Percentiles rank a stretch among this genome's conserved stretches.
These are phyloP conservation scores for Drosophila phalerata DNA, from an alignment of 2,888 invertebrate species.

Conservation along the genomic window DNA sequence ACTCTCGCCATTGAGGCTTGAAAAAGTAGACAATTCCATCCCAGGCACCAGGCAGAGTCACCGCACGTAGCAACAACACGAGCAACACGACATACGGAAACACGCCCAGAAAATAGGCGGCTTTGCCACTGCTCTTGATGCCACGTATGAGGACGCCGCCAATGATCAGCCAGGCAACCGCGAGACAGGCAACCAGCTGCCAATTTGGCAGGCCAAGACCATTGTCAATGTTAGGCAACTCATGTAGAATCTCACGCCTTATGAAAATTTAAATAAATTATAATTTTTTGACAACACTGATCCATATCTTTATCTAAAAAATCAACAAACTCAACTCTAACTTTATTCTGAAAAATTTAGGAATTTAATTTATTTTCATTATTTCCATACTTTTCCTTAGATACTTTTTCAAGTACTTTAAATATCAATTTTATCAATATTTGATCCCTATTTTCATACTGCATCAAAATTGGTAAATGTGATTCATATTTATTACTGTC, in stretches of 20 bases:
- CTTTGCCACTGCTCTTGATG: conserved; percentile 88
- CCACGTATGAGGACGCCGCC: conserved; percentile 87
- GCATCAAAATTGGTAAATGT: no score
- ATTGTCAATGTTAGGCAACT: conserved; percentile 86
- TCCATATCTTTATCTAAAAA: no score
- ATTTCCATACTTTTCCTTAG: no score
- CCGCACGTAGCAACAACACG: conserved; percentile 87
- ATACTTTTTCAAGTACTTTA: no score
- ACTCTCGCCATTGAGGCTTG: conserved; percentile 88
- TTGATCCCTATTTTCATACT: no score
- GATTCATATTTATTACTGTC: no score
- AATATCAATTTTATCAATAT: no score
- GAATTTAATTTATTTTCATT: no score
- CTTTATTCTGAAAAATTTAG: no score
- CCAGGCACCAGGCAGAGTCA: conserved; percentile 88
- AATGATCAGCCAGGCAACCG: conserved; percentile 87
- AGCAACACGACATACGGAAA: conserved; percentile 89
- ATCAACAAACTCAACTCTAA: no score
- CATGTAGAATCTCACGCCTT: conserved; percentile 86
- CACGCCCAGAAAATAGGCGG: conserved; percentile 90
- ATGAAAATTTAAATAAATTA: no score
- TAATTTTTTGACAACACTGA: no score
- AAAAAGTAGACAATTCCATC: conserved; percentile 89
- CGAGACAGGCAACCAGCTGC: conserved; percentile 86
- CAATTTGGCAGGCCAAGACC: conserved; percentile 87